These are phyloP conservation scores for Falco rusticolus DNA, from an alignment of 2,797 vertebrate genomes.

Conservation along the genomic window DNA sequence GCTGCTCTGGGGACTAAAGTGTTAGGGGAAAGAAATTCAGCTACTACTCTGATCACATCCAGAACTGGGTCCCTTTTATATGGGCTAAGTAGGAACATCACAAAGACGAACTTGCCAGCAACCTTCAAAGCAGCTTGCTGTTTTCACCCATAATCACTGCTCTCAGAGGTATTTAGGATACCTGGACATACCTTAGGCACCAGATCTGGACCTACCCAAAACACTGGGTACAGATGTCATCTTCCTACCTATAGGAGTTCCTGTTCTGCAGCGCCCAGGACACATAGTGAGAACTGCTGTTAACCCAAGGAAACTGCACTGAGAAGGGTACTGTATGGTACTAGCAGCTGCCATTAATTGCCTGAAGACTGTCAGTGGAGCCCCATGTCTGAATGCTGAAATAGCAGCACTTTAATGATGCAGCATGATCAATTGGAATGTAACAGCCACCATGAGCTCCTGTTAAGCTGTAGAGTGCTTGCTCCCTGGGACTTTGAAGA, in stretches of 20 bases:
- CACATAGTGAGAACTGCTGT: neutral
- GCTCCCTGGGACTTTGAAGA: neutral
- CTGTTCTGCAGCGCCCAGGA: neutral
- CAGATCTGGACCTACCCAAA: neutral
- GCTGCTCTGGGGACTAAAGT: neutral
- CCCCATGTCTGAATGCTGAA: neutral
- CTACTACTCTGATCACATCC: accelerated
- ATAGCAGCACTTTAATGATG: neutral
- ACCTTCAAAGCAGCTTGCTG: neutral
- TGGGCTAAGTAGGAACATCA: neutral
- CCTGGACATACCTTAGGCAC: neutral
- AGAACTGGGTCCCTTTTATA: neutral
- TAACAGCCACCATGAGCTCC: neutral
- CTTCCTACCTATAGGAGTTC: neutral
- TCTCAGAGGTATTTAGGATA: neutral
- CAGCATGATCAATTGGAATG: neutral
- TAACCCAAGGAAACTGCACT: neutral
- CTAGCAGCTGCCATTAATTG: neutral
- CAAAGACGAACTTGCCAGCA: neutral
- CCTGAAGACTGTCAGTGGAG: neutral
- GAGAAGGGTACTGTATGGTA: neutral
- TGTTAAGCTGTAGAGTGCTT: neutral
- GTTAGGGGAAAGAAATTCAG: neutral
- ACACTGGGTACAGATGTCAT: neutral
- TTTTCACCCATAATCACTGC: neutral